Percentiles rank a stretch among this genome's conserved stretches.
Conservation (phyloP, 2,888 invertebrate species). For the Minunthozetes semirufus region DNA sequence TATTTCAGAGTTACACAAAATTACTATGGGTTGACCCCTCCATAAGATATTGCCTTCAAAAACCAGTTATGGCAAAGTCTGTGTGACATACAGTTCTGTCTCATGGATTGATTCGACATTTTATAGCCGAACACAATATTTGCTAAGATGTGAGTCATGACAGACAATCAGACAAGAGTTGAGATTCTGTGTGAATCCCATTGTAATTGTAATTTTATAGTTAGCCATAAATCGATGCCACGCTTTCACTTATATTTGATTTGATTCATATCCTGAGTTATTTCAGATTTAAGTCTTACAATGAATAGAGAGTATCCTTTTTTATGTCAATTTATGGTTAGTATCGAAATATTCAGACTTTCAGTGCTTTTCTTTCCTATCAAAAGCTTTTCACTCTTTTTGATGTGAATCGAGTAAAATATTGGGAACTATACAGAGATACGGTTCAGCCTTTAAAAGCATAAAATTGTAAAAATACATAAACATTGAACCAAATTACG, state of each 20-base stretch:
- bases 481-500: conserved; percentile 13
- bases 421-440: background rate
- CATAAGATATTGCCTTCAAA: background rate
- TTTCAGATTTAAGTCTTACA: no score
- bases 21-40: background rate
- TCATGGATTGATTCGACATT: conserved; percentile 3
- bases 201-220: conserved; percentile 29
- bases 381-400: conserved; percentile 17
- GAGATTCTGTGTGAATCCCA: background rate
- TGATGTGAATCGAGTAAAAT: background rate
- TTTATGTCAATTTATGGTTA: conserved; percentile 11
- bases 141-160: conserved; percentile 8
- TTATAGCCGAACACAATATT: background rate
- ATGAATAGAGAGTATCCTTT: conserved; percentile 7
- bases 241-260: conserved; percentile 6
- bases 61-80: background rate
- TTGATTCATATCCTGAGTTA: conserved; percentile 19
- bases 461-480: conserved; percentile 30
- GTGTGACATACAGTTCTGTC: background rate
- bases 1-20: background rate
- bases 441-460: conserved; percentile 10
- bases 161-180: background rate
- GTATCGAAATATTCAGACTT: background rate
- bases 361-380: background rate
- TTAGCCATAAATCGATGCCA: conserved; percentile 19